These are phyloP conservation scores for Alectura lathami DNA, from an alignment of 2,113 vertebrate species.

Conservation along the genomic window DNA sequence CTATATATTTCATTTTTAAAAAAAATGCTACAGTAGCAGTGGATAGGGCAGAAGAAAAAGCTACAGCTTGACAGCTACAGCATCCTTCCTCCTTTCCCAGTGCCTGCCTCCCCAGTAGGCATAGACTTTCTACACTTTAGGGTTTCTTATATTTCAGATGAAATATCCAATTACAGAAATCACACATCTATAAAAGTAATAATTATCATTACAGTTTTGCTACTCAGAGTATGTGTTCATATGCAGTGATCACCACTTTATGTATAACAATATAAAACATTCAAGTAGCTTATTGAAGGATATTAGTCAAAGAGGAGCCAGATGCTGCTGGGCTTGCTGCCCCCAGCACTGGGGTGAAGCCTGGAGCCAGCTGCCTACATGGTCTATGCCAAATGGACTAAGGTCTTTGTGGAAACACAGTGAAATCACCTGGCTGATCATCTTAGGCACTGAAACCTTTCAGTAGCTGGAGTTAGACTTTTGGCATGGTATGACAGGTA, in stretches of 20 bases:
- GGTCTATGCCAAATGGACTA: fast-evolving
- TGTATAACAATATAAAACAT: not conserved
- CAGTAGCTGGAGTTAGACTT: not conserved
- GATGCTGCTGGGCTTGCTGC: not conserved
- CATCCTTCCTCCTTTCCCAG: not conserved
- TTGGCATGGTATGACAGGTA: fast-evolving
- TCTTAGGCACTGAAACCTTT: not conserved
- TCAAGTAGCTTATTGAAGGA: conserved; percentile 12
- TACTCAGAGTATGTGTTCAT: not conserved
- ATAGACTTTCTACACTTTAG: not conserved
- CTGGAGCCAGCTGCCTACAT: not conserved
- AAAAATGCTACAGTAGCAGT: not conserved
- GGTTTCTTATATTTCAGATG: not conserved
- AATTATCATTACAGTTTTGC: not conserved
- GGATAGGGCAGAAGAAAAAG: not conserved
- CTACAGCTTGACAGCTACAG: not conserved
- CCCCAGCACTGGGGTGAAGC: not conserved
- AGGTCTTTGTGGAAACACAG: not conserved
- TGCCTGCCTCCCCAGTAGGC: not conserved
- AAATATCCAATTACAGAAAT: too few species aligned
- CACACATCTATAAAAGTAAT: too few species aligned
- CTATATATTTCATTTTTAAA: not conserved
- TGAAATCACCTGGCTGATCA: not conserved
- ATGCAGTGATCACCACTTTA: not conserved
- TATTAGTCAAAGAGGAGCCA: not conserved